Conservation (phyloP, 2,113 vertebrate species). For the Melanotaenia duboulayi region DNA sequence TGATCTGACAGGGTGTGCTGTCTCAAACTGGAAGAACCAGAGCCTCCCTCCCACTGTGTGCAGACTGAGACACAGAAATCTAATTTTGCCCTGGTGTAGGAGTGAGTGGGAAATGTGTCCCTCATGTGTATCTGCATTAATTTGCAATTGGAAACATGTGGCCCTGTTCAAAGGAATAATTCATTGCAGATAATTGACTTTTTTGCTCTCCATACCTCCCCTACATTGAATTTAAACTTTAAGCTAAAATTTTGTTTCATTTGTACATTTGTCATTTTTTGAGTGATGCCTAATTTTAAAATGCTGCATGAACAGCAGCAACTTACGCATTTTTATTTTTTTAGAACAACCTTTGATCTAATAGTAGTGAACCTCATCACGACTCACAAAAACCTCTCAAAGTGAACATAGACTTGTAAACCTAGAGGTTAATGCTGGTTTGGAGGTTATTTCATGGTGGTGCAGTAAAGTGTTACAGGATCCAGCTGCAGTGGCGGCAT, state of each 20-base stretch:
- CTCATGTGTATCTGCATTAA: constrained; percentile 17
- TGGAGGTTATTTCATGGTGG: not conserved
- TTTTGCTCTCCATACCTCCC: not conserved
- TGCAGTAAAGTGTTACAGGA: not conserved
- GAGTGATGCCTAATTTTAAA: not conserved
- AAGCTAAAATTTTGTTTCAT: not conserved
- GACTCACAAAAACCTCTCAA: not conserved
- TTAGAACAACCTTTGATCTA: too few relatives aligned
- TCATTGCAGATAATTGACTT: not conserved
- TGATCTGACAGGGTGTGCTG: constrained; percentile 50
- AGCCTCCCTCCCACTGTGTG: constrained; percentile 36
- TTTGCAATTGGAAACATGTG: constrained; percentile 9
- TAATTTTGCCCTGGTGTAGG: constrained; percentile 21
- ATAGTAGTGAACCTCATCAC: not conserved
- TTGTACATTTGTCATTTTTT: too few relatives aligned
- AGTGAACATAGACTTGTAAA: not conserved
- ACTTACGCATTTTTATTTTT: not conserved
- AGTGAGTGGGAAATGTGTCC: constrained; percentile 22
- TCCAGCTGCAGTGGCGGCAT: not conserved
- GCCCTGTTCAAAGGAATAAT: not conserved
- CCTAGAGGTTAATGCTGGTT: not conserved
- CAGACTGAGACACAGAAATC: constrained; percentile 28
- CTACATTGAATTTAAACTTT: not conserved
- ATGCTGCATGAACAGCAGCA: not conserved
- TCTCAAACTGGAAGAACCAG: constrained; percentile 35